These are phyloP conservation scores for Drosophila rhopaloa DNA, from an alignment of 1,140 invertebrate genomes.

Conservation along the genomic window DNA sequence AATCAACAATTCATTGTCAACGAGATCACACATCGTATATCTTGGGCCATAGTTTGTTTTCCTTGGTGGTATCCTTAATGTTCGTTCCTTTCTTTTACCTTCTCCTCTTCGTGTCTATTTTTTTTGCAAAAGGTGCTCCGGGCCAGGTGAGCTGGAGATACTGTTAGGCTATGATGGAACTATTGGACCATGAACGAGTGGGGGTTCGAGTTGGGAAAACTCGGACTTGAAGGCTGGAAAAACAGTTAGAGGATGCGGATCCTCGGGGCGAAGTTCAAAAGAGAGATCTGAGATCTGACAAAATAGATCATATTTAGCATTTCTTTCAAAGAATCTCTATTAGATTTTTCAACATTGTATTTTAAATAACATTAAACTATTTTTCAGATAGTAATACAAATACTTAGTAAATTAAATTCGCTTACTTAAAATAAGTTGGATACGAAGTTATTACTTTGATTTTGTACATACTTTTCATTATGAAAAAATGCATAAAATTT, in stretches of 20 bases:
- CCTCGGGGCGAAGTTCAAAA: no score
- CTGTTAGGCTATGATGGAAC: slow-evolving; percentile 24
- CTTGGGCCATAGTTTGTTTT: slow-evolving; percentile 70
- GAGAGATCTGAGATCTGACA: not conserved
- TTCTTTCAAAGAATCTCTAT: no score
- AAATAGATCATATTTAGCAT: no score
- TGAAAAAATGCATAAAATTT: no score
- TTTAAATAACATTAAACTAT: not conserved
- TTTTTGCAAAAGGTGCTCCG: slow-evolving; percentile 75
- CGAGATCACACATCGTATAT: slow-evolving; percentile 84
- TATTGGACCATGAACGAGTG: not conserved
- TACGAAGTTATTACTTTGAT: no score
- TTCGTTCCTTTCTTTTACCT: slow-evolving; percentile 15
- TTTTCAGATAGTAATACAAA: no score
- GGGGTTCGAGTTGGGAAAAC: not conserved
- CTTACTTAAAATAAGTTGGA: no score
- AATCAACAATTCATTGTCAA: slow-evolving; percentile 84
- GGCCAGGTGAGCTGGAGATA: slow-evolving; percentile 46
- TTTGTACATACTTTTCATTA: no score
- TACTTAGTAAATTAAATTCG: no score
- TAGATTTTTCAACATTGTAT: not conserved
- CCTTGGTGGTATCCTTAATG: slow-evolving; percentile 59
- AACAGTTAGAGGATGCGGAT: slow-evolving; percentile 1
- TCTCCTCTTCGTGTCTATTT: slow-evolving; percentile 11
- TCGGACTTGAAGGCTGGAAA: slow-evolving; percentile 25